Base-by-base conservation (phyloP, 1,140 invertebrate species). In the Lucilia sericata region DNA sequence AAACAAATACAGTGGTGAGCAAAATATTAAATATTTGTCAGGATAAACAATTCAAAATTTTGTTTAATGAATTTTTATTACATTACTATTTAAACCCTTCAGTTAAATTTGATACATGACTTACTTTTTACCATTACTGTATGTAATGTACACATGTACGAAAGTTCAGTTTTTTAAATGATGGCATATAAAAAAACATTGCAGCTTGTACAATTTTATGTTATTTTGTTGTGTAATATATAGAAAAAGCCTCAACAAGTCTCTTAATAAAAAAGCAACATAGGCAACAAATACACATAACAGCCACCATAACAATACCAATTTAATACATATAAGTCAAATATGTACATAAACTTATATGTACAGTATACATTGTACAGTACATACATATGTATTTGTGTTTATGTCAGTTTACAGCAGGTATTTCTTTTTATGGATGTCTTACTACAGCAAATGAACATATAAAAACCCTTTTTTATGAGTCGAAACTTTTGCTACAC, bases 181-280 rank as follows among this genome's bases (percentile, higher is more conserved):
- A 70, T 25, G 65, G 19, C 9, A 60, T 17, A 17, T 5, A 70
- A 25, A 70, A 70, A 8, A 70, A 70, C 9, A 25, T 19, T 70
- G 21, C 21, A 19, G 21, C 17, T 49, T 49, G 14, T 25, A 80
- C 19, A 80, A 80, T 25, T 49, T 80, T 49, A 51, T 80, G 76
- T 80, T 80, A 80, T 80, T 80, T 80, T 80, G 76, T 80, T 80
- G 21, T 80, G 42, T 80, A 36, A 21, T 80, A 49, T n/a, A 78
- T n/a, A 19, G 42, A 80, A 70, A 70, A 70, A 70, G 51, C 42
- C 42, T 80, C 42, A 80, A 80, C 76, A 80, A 80, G 76, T 80
- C 76, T 80, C 42, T 49, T 80, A 80, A 49, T 76, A 76, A 80
- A 80, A 49, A 19, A 49, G 17, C n/a, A 49, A 80, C 25, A 30